A percentile compares a stretch with the other conserved stretches of the same genome.
phyloP scores from a whole-genome alignment of 2,113 vertebrate species.

The Sialia sialis region DNA sequence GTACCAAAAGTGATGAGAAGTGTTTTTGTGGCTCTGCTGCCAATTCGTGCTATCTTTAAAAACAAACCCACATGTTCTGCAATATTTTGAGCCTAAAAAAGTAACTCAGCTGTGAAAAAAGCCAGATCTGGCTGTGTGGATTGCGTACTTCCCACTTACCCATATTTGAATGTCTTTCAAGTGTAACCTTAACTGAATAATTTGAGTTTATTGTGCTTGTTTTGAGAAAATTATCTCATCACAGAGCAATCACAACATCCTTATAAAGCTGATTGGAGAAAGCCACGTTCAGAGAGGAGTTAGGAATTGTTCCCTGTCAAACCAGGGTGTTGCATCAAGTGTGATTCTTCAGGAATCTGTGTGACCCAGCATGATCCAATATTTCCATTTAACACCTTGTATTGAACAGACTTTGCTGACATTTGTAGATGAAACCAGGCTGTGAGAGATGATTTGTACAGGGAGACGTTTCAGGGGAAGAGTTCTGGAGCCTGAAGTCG shows the following conservation, averaged over 20 bases:
- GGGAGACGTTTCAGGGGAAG: background rate
- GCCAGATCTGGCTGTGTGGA: background rate
- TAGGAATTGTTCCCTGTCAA: background rate
- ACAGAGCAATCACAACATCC: background rate
- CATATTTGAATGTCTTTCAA: background rate
- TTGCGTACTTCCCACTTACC: background rate
- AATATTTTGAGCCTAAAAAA: slow-evolving; percentile 8
- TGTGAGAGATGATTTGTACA: background rate
- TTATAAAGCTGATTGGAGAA: background rate
- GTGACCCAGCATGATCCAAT: background rate
- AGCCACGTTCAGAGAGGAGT: background rate
- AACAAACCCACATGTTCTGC: slow-evolving; percentile 38
- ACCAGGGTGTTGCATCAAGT: background rate
- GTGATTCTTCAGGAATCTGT: background rate
- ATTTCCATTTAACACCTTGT: background rate
- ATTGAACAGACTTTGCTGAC: background rate
- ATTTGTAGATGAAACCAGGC: background rate
- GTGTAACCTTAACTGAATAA: background rate
- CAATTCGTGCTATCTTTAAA: background rate
- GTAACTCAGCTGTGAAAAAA: background rate
- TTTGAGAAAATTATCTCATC: slow-evolving; percentile 3
- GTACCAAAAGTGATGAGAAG: background rate
- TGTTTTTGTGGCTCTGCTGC: background rate
- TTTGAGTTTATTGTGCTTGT: slow-evolving; percentile 4
- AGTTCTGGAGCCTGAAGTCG: background rate